Conservation (phyloP, 2,797 vertebrate species). For the Gymnopithys bicolor region DNA sequence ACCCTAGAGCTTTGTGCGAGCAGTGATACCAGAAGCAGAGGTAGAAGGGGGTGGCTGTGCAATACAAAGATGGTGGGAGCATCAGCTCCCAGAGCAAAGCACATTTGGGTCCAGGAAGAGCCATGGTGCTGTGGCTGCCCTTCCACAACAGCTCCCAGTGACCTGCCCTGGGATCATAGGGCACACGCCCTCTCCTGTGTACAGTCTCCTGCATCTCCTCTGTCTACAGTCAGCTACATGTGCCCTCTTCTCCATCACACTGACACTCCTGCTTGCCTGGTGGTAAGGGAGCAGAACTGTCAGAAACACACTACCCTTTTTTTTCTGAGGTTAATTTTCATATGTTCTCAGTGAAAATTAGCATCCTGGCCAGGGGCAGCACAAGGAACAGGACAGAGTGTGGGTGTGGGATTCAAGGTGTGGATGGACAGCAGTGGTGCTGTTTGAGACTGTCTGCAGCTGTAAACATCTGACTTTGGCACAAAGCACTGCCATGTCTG, state of each 20-base stretch:
- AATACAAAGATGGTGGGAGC: no score
- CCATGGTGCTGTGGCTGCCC: not conserved
- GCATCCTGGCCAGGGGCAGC: not conserved
- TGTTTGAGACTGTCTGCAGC: not conserved
- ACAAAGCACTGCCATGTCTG: not conserved
- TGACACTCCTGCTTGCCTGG: not conserved
- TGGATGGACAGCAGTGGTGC: not conserved
- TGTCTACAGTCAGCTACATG: accelerated
- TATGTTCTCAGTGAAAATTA: not conserved
- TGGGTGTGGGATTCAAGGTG: not conserved
- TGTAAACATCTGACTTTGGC: not conserved
- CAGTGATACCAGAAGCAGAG: not conserved
- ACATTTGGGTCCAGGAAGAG: not conserved
- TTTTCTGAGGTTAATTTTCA: not conserved
- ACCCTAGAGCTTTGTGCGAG: not conserved
- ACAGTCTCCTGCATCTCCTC: not conserved
- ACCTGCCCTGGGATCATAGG: not conserved
- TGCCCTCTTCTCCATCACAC: not conserved
- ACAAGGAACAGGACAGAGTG: not conserved
- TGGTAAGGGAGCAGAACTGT: not conserved
- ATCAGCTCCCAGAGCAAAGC: not conserved
- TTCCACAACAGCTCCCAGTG: not conserved
- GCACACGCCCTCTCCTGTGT: not conserved
- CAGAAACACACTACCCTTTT: not conserved
- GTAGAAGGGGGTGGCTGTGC: not conserved